Conservation (phyloP, 2,797 vertebrate genomes). For the Malacoctenus gilli region DNA sequence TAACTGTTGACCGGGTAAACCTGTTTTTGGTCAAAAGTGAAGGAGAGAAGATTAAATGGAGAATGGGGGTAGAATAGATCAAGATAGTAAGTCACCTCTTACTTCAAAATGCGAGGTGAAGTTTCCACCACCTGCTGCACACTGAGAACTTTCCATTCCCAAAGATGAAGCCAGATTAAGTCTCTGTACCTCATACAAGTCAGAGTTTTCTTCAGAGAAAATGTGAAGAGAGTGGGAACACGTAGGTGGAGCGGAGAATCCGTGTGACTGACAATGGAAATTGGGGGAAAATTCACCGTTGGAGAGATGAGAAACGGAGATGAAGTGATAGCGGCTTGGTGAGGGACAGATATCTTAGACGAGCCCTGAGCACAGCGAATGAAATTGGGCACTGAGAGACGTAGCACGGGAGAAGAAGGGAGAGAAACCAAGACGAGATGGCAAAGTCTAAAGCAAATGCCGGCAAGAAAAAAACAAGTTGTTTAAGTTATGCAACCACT, state of each 20-base stretch:
- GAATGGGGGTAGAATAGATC: conserved; percentile 1
- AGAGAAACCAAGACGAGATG: too few species aligned
- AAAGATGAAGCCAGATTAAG: conserved; percentile 9
- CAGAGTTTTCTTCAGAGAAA: too few species aligned
- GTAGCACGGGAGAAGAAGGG: conserved; percentile 12
- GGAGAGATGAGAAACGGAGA: conserved; percentile 38
- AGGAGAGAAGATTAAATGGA: neutral
- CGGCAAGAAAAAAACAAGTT: conserved; percentile 42
- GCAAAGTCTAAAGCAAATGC: conserved; percentile 28
- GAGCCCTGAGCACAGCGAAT: neutral
- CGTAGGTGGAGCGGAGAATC: conserved; percentile 45
- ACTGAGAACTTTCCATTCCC: conserved; percentile 15
- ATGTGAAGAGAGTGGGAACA: conserved; percentile 17
- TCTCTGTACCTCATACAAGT: conserved; percentile 39
- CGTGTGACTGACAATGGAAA: conserved; percentile 27
- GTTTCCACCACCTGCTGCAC: conserved; percentile 1
- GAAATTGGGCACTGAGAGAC: conserved; percentile 20
- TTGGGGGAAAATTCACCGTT: conserved; percentile 12
- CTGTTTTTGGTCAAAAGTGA: neutral
- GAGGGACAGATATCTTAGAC: neutral
- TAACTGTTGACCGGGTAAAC: neutral
- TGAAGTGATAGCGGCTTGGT: conserved; percentile 24
- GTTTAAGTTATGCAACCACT: conserved; percentile 52
- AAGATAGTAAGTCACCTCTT: conserved; percentile 15
- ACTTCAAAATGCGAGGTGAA: conserved; percentile 16